Evolutionary conservation across 2,797 vertebrate genomes (phyloP), one percentile per base, ranked within the genome.

Genomic region (Myotis findleyi): DNA sequence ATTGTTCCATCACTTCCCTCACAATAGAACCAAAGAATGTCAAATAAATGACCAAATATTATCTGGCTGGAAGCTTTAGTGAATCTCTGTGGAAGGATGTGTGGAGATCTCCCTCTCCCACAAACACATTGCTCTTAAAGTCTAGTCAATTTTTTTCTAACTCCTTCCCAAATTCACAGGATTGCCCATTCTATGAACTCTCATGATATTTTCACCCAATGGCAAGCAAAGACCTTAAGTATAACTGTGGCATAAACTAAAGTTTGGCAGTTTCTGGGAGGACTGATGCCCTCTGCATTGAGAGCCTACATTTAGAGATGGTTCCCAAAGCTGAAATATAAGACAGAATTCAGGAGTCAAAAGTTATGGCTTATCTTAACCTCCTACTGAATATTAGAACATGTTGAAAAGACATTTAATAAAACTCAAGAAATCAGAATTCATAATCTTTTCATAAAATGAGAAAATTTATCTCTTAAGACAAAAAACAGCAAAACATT

Each of bases 341-440:
- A 49, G 57, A 55, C 57, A 84, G 38, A 69, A 20, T 49, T 86
- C 3, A 53, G 51, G 57, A 91, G 36, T 71, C 73, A 66, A 69
- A 6, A 75, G 62, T 76, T 27, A 81, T 14, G 8, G 25, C 23
- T 66, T 87, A 25, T 53, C 16, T 87, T 89, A 41, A 92, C 20
- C 89, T 94, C 36, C 57, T 93, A 75, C 12, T 94, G 49, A 75
- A n/a, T 53, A 80, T 68, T 14, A 81, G 33, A 44, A 77, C 25
- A 76, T 51, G 8, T 30, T 92, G 49, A 86, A 86, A 75, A 68
- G 23, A n/a, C 1, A 79, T 6, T 69, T 44, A n/a, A 75, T 23
- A 69, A 89, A 84, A 66, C 47, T 55, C 30, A 71, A 30, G 51
- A 84, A 88, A 71, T n/a, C 27, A 93, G 38, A 89, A 72, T 62